A percentile compares a stretch with the other conserved stretches of the same genome.
phyloP scores from a whole-genome alignment of 2,797 vertebrate species.

The Hylomyscus alleni region DNA sequence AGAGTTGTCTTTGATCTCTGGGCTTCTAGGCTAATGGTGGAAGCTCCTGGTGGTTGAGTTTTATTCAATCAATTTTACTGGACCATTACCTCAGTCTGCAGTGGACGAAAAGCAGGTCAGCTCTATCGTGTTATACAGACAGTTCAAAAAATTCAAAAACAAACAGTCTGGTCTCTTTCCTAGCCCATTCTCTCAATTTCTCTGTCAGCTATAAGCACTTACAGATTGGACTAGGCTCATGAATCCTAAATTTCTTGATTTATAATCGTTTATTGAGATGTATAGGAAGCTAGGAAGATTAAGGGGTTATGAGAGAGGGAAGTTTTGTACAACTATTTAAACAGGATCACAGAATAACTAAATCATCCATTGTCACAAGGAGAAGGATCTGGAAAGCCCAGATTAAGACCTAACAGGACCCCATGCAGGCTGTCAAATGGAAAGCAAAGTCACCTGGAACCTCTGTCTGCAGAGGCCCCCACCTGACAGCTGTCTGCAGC shows the following conservation, averaged over 20 bases:
- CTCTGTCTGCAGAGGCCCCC: constrained; percentile 54
- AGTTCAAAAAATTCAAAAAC: background rate
- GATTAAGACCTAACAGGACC: constrained; percentile 2
- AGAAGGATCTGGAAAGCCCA: background rate
- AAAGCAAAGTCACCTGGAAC: constrained; percentile 31
- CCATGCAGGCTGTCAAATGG: constrained; percentile 7
- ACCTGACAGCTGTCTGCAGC: constrained; percentile 62
- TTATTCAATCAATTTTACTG: constrained; percentile 72
- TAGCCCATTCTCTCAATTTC: constrained; percentile 38
- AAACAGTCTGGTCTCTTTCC: background rate
- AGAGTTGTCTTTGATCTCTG: constrained; percentile 71
- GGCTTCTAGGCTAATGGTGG: constrained; percentile 65
- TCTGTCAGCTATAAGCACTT: constrained; percentile 8
- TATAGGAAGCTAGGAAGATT: background rate
- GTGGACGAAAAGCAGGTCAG: constrained; percentile 74
- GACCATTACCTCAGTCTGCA: constrained; percentile 80
- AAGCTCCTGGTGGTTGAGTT: constrained; percentile 71
- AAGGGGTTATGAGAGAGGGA: background rate
- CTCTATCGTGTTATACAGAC: constrained; percentile 47
- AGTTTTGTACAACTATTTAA: background rate
- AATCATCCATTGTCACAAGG: background rate
- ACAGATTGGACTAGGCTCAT: background rate
- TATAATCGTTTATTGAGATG: background rate
- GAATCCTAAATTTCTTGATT: constrained; percentile 43
- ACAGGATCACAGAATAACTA: background rate